Conservation (phyloP, 2,797 vertebrate species). For the Liparis tanakae region DNA sequence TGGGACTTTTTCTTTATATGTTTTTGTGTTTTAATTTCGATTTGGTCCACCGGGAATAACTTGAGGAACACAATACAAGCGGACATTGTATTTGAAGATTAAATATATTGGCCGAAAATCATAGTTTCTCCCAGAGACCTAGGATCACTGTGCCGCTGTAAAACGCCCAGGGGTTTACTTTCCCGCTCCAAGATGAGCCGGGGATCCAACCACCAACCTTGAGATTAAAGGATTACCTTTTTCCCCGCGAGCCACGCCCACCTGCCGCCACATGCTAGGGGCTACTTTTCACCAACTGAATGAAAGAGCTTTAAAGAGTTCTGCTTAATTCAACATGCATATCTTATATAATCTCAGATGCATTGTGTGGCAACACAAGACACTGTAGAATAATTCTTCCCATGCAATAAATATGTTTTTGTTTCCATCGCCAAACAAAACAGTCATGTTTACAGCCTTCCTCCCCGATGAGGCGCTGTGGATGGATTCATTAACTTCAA, state of each 20-base stretch:
- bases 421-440: neutral
- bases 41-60: neutral
- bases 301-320: neutral
- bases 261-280: no score
- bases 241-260: neutral
- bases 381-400: neutral
- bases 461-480: conserved; percentile 5
- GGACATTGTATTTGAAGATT: neutral
- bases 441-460: neutral
- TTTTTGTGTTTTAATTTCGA: no score
- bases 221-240: neutral
- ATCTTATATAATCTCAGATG: neutral
- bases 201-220: no score
- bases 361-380: neutral
- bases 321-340: neutral
- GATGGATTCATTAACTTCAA: conserved; percentile 70
- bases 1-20: neutral
- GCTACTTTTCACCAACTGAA: neutral
- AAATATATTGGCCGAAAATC: neutral
- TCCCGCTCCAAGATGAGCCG: neutral
- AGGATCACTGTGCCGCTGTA: neutral
- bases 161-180: neutral
- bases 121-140: neutral
- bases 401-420: neutral
- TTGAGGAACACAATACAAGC: neutral